Conservation (phyloP, 2,888 invertebrate genomes). For the Hypolimnas misippus region DNA sequence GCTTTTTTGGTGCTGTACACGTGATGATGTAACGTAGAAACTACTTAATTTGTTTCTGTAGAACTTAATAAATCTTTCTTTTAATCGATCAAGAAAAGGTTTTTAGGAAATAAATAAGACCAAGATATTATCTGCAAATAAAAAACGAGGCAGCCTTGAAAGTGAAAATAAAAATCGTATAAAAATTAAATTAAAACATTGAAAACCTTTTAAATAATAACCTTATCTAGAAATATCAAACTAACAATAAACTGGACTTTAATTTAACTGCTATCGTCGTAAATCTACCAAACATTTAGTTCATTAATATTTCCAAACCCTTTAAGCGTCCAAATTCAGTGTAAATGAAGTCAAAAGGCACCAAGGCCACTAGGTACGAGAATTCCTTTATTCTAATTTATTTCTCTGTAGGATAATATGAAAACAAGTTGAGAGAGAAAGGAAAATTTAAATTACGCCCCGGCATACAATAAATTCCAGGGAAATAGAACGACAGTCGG, state of each 20-base stretch:
- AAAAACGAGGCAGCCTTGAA: no score
- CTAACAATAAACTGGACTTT: constrained; percentile 4
- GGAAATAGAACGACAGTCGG: constrained; percentile 36
- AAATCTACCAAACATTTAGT: constrained; percentile 22
- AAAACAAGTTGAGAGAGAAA: constrained; percentile 41
- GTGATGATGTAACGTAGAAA: no score
- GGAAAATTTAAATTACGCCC: constrained; percentile 42
- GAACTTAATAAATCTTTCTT: no score
- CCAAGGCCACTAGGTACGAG: constrained; percentile 18
- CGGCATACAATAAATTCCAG: constrained; percentile 42
- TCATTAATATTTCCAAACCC: constrained; percentile 26
- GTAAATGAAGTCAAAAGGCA: constrained; percentile 31
- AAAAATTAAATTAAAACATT: background rate
- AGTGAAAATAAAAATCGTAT: background rate
- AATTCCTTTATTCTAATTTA: constrained; percentile 39
- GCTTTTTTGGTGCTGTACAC: no score
- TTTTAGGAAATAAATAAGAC: no score
- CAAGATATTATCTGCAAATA: no score
- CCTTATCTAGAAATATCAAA: background rate
- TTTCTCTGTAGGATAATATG: constrained; percentile 42
- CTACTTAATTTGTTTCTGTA: no score
- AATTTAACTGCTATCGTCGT: constrained; percentile 4
- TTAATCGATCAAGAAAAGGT: no score
- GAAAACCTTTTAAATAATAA: background rate
- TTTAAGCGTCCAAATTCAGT: constrained; percentile 27